Base-by-base conservation (phyloP, 92 coral and sea anemone species). In the Plumapathes pennacea region DNA sequence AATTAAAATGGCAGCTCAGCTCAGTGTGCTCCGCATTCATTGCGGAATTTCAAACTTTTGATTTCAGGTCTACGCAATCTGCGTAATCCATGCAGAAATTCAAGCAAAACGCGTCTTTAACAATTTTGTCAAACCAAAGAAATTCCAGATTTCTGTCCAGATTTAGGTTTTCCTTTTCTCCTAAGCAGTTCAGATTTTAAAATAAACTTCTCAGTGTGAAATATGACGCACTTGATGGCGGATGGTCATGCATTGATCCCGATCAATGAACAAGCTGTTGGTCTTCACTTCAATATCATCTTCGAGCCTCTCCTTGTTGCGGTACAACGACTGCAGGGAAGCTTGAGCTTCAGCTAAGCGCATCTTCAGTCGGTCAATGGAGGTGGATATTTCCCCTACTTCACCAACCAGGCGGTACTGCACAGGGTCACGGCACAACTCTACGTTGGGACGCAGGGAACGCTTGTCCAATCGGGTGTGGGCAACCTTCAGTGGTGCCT, bases 401-500 rank as follows among this genome's bases (percentile, higher is more conserved):
- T 91, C 97, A 46, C 89, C 85, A 3, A 91, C 96, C 24, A 91
- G 77, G 29, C 97, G 90, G 78, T 91, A 91, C 63, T 91, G 97
- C 5, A 89, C 96, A 0, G 96, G 89, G 42, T 91, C 97, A 2
- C 96, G 77, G 54, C 97, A 91, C 46, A 91, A 85, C 72, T 91
- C 97, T 25, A 91, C 95, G 46, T 89, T 89, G 14, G 97, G 97
- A 20, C 97, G 82, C 42, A 82, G 40, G n/a, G 97, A 91, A 4
- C 97, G 96, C 71, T 91, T 91, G 82, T 91, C 97, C 20, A 91
- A 54, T 23, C 97, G 77, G 13, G 97, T 91, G 56, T 91, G 97
- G n/a, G 97, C 97, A 32, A 91, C 92, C 55, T 88, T 91, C 10
- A 91, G 89, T 2, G 97, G 97, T 25, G 78, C 78, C 25, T 91